Percentiles rank a stretch among this genome's conserved stretches.
Conservation (phyloP, 1,140 invertebrate genomes). For the Sweltsa coloradensis region DNA sequence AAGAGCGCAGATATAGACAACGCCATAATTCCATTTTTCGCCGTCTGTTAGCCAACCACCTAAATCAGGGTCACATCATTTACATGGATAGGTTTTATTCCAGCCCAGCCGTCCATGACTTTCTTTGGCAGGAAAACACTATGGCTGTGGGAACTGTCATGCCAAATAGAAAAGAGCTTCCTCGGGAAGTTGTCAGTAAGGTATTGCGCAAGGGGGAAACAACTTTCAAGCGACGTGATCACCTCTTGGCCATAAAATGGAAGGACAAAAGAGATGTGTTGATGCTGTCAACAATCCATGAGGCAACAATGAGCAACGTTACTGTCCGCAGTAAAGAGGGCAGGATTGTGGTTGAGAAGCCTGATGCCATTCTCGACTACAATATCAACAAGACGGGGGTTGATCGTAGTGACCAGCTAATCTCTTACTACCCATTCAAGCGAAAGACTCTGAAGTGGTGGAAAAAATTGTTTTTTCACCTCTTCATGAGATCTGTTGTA, state of each 20-base stretch:
- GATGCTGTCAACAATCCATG: no score
- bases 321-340: neutral
- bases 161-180: neutral
- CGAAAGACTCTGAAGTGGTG: conserved; percentile 28
- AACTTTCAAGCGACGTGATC: neutral
- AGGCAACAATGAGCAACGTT: no score
- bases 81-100: conserved; percentile 2
- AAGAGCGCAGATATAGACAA: no score
- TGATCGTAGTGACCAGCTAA: conserved; percentile 28
- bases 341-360: conserved; percentile 4
- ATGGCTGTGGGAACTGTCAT: neutral
- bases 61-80: no score
- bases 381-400: conserved; percentile 28
- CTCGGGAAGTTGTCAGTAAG: neutral
- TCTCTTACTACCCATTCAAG: conserved; percentile 23
- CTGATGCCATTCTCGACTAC: conserved; percentile 25
- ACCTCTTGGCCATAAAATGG: neutral
- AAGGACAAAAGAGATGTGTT: neutral
- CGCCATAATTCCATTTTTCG: no score
- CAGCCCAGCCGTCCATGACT: neutral
- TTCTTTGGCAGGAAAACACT: neutral
- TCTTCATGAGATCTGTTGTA: conserved; percentile 23
- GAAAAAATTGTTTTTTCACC: conserved; percentile 26
- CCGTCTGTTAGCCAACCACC: no score
- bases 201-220: neutral